Conservation (phyloP, 2,113 vertebrate genomes). For the Dunckerocampus dactyliophorus region DNA sequence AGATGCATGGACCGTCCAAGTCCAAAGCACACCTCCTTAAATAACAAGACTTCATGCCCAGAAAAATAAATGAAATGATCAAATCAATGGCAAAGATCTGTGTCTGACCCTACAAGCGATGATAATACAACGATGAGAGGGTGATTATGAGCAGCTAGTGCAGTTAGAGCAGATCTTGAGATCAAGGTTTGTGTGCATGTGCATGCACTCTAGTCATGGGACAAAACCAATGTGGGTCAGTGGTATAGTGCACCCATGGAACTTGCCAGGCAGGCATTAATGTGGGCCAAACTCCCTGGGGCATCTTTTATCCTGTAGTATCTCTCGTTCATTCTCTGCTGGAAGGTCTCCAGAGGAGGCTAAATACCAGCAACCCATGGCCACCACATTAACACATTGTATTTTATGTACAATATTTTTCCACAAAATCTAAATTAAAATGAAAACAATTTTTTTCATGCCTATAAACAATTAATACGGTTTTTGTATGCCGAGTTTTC, state of each 20-base stretch:
- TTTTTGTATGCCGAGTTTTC: too few species aligned
- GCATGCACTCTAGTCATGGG: slow-evolving; percentile 16
- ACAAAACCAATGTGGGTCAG: slow-evolving; percentile 65
- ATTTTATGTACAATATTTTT: background rate
- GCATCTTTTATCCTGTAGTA: slow-evolving; percentile 47
- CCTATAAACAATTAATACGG: too few species aligned
- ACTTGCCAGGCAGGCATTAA: slow-evolving; percentile 59
- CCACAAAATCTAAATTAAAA: background rate
- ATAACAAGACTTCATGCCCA: background rate
- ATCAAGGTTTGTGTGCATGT: slow-evolving; percentile 30
- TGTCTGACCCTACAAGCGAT: slow-evolving; percentile 16
- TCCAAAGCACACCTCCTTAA: background rate
- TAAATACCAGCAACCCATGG: background rate
- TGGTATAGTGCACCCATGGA: slow-evolving; percentile 36
- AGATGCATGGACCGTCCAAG: background rate
- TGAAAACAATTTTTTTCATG: too few species aligned
- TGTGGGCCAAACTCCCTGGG: slow-evolving; percentile 63
- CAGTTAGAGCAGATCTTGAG: slow-evolving; percentile 28
- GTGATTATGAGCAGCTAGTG: slow-evolving; percentile 1
- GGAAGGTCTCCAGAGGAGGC: slow-evolving; percentile 16
- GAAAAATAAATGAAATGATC: background rate
- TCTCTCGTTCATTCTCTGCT: slow-evolving; percentile 34
- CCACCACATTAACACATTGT: background rate
- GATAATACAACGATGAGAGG: slow-evolving; percentile 16
- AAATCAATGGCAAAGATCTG: slow-evolving; percentile 14